Base-by-base conservation (phyloP, 2,113 vertebrate genomes). In the Macquaria australasica region DNA sequence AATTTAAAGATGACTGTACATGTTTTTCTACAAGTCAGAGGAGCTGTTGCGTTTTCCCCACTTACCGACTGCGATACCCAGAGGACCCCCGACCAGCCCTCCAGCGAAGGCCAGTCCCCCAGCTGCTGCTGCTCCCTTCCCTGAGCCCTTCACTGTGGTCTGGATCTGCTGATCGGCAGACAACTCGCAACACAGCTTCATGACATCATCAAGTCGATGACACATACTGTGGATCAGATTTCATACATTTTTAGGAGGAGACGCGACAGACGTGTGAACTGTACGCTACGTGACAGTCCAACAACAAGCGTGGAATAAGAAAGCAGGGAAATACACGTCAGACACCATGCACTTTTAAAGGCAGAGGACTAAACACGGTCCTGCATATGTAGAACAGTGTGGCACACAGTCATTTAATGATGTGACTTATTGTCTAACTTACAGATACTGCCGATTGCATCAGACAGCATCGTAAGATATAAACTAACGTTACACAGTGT, bases 41-140 rank as follows among this genome's bases (percentile, higher is more conserved):
- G 8, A 53, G 8, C 0, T 50, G 23, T 62, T 69, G 12, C 7
- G 53, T 60, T n/a, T 14, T 67, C 48, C 48, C 20, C 51, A 93
- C 96, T 96, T 64, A 97, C 98, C 98, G 2, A 97, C 87, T 9
- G 96, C 97, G 0, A 99, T 92, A 28, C 98, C 98, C 0, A 95
- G 92, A 0, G 98, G 98, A 34, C 97, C 97, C 3, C 96, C 97
- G 0, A 99, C 18, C 51, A 99, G 31, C 0, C 97, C 98, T 0
- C 98, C 98, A 0, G 97, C 45, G 3, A 99, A 96, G 16, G 98
- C 97, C 6, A 96, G 92, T 0, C 95, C 91, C 0, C 97, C 97
- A 0, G 96, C 96, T 15, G 96, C 60, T 41, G 96, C 75, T 0
- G 97, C 97, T 1, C 97, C 97, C 82, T 82, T 96, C 1, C 94